Conservation (phyloP, 2,888 invertebrate genomes). For the Habroteleia sp. region DNA sequence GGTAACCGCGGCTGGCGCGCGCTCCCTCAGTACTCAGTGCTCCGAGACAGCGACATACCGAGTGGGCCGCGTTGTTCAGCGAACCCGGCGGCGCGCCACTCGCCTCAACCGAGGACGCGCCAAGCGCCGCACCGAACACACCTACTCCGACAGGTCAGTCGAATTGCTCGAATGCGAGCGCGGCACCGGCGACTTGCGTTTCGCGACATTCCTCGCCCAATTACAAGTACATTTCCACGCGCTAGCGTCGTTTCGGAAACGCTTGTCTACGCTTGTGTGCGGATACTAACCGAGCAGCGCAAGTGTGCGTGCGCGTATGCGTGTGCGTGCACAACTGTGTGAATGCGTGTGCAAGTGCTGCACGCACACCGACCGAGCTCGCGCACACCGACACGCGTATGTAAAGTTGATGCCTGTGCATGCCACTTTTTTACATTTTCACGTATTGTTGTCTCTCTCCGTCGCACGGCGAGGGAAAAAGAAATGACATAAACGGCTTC, state of each 20-base stretch:
- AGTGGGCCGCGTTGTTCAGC: conserved; percentile 40
- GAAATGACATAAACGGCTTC: too few species aligned
- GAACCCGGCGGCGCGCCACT: conserved; percentile 37
- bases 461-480: too few species aligned
- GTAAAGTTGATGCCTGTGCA: background rate
- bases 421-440: conserved; percentile 1
- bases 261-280: background rate
- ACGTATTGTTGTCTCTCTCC: background rate
- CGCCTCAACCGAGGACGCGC: conserved; percentile 37
- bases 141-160: conserved; percentile 41
- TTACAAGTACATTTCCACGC: conserved; percentile 42
- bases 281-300: too few species aligned
- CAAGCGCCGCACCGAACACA: conserved; percentile 10
- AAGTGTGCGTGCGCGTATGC: conserved; percentile 1
- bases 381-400: too few species aligned
- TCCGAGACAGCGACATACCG: conserved; percentile 33
- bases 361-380: too few species aligned
- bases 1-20: conserved; percentile 35
- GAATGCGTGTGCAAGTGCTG: too few species aligned
- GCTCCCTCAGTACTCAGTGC: conserved; percentile 37
- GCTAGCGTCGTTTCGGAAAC: conserved; percentile 24
- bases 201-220: conserved; percentile 24
- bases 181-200: conserved; percentile 23
- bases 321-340: too few species aligned
- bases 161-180: background rate